These are phyloP conservation scores for Channa striata DNA, from an alignment of 2,797 vertebrate genomes.

Conservation along the genomic window DNA sequence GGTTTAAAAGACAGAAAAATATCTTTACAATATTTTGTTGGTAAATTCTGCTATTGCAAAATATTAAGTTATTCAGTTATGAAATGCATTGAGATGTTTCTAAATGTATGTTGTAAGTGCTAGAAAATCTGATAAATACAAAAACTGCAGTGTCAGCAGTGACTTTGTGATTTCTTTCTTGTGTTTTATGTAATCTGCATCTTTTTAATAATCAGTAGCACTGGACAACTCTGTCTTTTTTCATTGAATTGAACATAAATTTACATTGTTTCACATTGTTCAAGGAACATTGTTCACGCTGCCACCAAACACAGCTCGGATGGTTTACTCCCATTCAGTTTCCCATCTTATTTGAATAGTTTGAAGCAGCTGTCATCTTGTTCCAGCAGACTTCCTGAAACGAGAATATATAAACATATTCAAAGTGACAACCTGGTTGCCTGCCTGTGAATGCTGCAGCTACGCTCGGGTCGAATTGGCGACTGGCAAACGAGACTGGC, in stretches of 20 bases:
- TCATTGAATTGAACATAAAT: background rate
- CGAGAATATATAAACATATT: constrained; percentile 83
- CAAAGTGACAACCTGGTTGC: constrained; percentile 78
- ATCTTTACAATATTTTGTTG: too few relatives aligned
- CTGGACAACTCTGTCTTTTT: background rate
- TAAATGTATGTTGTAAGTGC: too few relatives aligned
- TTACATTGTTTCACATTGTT: constrained; percentile 12
- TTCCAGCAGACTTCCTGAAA: constrained; percentile 61
- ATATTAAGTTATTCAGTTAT: constrained; percentile 6
- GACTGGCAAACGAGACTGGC: constrained; percentile 72
- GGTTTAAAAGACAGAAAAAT: too few relatives aligned
- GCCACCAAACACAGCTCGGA: constrained; percentile 25
- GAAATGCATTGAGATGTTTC: background rate
- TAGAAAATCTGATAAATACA: too few relatives aligned
- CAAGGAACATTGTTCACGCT: constrained; percentile 12
- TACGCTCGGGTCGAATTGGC: constrained; percentile 73
- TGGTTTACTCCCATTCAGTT: constrained; percentile 43
- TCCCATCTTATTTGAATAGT: constrained; percentile 59
- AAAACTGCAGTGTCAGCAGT: too few relatives aligned
- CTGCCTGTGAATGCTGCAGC: constrained; percentile 51
- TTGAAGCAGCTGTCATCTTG: constrained; percentile 71
- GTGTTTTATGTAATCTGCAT: too few relatives aligned
- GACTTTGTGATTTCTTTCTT: too few relatives aligned
- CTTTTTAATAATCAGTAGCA: too few relatives aligned
- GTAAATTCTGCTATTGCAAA: background rate